Evolutionary conservation across 2,797 vertebrate species (phyloP), one percentile per base, ranked within the genome.

Genomic region (Emys orbicularis): DNA sequence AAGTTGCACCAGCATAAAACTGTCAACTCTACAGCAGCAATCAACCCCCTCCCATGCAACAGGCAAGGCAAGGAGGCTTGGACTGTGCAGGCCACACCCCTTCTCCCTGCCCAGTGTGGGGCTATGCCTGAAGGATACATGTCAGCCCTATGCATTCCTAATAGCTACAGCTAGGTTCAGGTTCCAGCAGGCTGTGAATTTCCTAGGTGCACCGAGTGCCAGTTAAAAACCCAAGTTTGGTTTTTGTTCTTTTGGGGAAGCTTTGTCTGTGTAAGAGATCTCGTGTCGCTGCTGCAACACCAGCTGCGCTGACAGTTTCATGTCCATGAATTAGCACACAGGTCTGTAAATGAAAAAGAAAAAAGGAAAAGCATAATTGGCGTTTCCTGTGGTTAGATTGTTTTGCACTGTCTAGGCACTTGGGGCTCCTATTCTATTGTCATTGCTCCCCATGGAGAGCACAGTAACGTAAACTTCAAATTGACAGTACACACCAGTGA

Each of bases 241-340:
- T 49, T 27, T 65, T 80, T 83, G 34, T 27, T 95, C 44, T 93
- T 82, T 27, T 19, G 61, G 79, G 5, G 7, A 90, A 92, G 44
- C 5, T 83, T 25, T 41, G 50, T 91, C 34, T 13, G 5, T n/a
- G 53, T 76, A 65, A 44, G 19, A 77, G 89, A 79, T 57, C 59
- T n/a, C 27, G 27, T 86, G 76, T 81, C 85, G 88, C 47, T 49
- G 77, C 89, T 86, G 27, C 90, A 92, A 52, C 19, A 44, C 85
- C 90, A 85, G 49, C 81, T 92, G 54, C 50, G 90, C 81, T 88
- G 87, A 74, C 94, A 94, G 44, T 90, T 95, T 93, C 86, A 37
- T 90, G 86, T 21, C 82, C 56, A 7, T 1, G 18, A 94, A 95
- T 91, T 94, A 96, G 52, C 89, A 87, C 31, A 3, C 47, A 19